Evolutionary conservation across 2,888 invertebrate genomes (phyloP).

Genomic region (Oligia fasciuncula): DNA sequence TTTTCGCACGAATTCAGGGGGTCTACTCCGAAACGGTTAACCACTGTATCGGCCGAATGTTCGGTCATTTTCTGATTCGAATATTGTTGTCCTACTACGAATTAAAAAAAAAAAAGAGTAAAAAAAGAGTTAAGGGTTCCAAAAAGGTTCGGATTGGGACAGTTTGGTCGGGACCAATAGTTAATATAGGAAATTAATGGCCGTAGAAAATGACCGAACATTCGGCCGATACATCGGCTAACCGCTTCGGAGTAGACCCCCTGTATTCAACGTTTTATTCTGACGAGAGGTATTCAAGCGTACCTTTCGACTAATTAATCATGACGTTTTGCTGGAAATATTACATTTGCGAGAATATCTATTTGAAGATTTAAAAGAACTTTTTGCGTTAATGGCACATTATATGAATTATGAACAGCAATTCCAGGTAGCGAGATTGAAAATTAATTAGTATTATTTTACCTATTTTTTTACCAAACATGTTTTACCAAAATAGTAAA

Average conservation of each 20-base stretch:
- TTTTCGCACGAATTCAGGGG: constrained; percentile 42
- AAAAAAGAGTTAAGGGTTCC: too few species aligned
- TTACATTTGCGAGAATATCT: constrained; percentile 27
- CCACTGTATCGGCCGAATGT: too few species aligned
- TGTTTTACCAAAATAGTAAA: neutral
- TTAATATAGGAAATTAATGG: too few species aligned
- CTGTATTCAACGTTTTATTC: constrained; percentile 57
- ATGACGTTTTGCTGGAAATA: constrained; percentile 35
- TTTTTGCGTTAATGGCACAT: neutral
- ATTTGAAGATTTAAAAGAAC: constrained; percentile 14
- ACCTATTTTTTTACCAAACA: neutral
- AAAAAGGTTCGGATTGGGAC: too few species aligned
- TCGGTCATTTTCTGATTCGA: too few species aligned
- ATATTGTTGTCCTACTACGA: too few species aligned
- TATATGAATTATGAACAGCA: neutral
- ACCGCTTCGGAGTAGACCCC: too few species aligned
- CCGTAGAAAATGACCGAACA: too few species aligned
- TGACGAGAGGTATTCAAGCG: constrained; percentile 42
- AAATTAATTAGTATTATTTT: neutral
- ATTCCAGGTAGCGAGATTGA: neutral
- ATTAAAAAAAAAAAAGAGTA: too few species aligned
- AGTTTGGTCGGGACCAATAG: too few species aligned
- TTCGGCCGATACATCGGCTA: too few species aligned
- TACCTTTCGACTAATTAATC: constrained; percentile 53
- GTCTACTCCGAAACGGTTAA: too few species aligned